Percentiles rank a stretch among this genome's conserved stretches.
Conservation (phyloP, 1,140 invertebrate species). For the Kradibia gibbosae region DNA sequence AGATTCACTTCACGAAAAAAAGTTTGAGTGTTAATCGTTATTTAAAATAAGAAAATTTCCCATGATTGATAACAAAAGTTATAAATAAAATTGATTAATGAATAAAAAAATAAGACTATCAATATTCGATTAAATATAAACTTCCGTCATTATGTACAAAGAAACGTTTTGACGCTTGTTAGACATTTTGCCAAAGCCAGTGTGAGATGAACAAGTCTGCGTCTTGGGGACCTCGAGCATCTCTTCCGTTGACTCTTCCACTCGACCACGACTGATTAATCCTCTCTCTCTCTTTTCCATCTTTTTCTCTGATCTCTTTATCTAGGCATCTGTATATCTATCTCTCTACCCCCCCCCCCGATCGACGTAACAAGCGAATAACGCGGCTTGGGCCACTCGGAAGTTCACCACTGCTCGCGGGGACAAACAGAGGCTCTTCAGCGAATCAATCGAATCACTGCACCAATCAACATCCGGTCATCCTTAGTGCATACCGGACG, state of each 20-base stretch:
- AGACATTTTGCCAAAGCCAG: neutral
- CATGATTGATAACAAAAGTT: no score
- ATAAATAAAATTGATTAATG: no score
- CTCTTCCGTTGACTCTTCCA: slow-evolving; percentile 10
- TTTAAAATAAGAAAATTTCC: no score
- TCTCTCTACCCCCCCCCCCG: neutral
- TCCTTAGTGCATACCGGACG: slow-evolving; percentile 25
- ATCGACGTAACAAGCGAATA: slow-evolving; percentile 27
- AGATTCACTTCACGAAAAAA: no score
- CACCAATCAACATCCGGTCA: slow-evolving; percentile 65
- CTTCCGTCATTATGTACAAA: neutral
- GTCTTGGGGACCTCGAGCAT: slow-evolving; percentile 6
- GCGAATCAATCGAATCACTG: slow-evolving; percentile 64
- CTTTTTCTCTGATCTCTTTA: neutral
- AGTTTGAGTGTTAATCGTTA: no score
- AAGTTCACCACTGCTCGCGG: slow-evolving; percentile 56
- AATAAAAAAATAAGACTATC: no score
- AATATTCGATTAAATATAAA: no score
- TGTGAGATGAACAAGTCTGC: neutral
- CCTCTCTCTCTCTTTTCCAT: slow-evolving; percentile 11
- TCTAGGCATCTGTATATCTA: neutral
- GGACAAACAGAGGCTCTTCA: slow-evolving; percentile 59
- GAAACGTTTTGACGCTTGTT: neutral
- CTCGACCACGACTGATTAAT: slow-evolving; percentile 4
- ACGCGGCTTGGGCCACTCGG: slow-evolving; percentile 60